Percentiles rank a stretch among this genome's conserved stretches.
These are phyloP conservation scores for Phasia obesa DNA, from an alignment of 2,888 invertebrate genomes.

Conservation along the genomic window DNA sequence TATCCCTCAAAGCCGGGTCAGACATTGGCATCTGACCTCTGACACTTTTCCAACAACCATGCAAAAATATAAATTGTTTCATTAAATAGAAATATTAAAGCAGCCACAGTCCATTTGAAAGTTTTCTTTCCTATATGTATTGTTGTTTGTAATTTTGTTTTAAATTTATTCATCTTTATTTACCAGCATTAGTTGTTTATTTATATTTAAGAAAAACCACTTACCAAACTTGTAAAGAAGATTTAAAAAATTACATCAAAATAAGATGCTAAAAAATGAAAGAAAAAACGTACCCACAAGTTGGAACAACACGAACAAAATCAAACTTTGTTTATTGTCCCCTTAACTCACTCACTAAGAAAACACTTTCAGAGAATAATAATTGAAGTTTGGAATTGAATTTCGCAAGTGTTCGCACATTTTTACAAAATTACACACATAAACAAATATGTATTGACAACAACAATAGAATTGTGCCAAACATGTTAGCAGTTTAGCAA, in stretches of 20 bases:
- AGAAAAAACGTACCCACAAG: not conserved
- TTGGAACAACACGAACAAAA: slow-evolving; percentile 14
- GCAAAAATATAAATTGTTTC: too few species aligned
- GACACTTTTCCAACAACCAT: too few species aligned
- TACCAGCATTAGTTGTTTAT: not conserved
- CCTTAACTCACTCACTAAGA: slow-evolving; percentile 11
- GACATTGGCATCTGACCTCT: too few species aligned
- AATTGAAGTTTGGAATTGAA: slow-evolving; percentile 20
- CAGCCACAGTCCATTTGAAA: too few species aligned
- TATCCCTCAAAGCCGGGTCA: too few species aligned
- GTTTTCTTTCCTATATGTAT: too few species aligned
- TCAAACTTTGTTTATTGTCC: slow-evolving; percentile 33
- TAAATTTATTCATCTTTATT: not conserved
- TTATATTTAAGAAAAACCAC: not conserved
- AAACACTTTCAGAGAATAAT: not conserved
- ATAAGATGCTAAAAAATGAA: slow-evolving; percentile 24
- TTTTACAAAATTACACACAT: not conserved
- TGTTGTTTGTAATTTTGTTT: not conserved
- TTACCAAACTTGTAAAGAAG: slow-evolving; percentile 42
- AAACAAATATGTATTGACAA: not conserved
- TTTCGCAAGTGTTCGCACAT: slow-evolving; percentile 12
- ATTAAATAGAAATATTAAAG: too few species aligned
- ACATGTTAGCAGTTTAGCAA: slow-evolving; percentile 20
- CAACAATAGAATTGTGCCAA: not conserved
- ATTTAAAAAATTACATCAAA: slow-evolving; percentile 48